These are phyloP conservation scores for Pionites leucogaster DNA, from an alignment of 2,113 vertebrate species.

Conservation along the genomic window DNA sequence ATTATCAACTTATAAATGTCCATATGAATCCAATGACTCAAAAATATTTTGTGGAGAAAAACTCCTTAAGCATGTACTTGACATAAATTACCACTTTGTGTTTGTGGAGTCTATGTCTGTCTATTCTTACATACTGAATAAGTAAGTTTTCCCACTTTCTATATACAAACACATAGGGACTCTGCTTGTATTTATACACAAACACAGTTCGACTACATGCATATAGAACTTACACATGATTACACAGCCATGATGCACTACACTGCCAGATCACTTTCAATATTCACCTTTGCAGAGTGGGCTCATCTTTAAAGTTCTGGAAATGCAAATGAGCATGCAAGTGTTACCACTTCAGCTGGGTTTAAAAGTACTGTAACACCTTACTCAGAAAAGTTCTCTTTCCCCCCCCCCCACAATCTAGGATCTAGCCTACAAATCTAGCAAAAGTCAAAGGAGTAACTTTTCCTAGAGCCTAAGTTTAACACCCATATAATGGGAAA, in stretches of 20 bases:
- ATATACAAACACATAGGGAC: background rate
- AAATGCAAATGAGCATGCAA: background rate
- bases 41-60: background rate
- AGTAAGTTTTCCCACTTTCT: background rate
- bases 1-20: background rate
- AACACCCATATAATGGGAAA: background rate
- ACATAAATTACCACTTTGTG: background rate
- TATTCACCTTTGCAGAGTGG: background rate
- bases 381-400: background rate
- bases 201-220: background rate
- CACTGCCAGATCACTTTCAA: background rate
- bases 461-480: background rate
- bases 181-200: background rate
- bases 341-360: background rate
- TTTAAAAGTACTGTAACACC: background rate
- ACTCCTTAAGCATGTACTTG: background rate
- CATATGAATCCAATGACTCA: background rate
- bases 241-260: accelerated
- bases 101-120: background rate
- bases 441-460: background rate
- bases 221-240: background rate
- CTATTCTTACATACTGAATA: background rate
- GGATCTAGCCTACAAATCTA: background rate
- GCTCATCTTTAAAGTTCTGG: background rate
- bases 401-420: background rate